These are phyloP conservation scores for Mus spretus DNA, from an alignment of 2,797 vertebrate species.

Conservation along the genomic window DNA sequence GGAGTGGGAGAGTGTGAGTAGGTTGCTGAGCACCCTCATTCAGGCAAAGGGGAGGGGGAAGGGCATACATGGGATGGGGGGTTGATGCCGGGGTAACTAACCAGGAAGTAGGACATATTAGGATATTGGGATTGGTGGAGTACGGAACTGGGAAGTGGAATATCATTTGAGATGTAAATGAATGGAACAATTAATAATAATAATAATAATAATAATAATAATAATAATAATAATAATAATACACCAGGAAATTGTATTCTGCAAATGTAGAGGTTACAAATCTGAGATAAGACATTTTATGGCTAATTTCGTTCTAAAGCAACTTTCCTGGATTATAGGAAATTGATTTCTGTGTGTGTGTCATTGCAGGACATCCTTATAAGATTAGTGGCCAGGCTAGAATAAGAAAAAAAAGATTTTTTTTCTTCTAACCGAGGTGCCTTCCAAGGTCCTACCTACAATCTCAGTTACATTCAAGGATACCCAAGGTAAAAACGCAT, in stretches of 20 bases:
- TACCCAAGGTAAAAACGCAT: not conserved
- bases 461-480: not conserved
- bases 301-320: not conserved
- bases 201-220: no score
- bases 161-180: no score
- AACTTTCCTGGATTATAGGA: accelerated
- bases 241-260: not conserved
- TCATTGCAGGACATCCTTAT: not conserved
- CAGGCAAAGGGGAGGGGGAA: no score
- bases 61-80: no score
- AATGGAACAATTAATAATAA: no score
- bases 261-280: accelerated
- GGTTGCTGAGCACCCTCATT: no score
- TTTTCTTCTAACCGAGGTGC: not conserved
- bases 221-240: no score
- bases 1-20: no score
- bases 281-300: not conserved
- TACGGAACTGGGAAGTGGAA: no score
- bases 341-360: accelerated
- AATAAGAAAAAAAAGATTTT: not conserved
- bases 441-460: not conserved
- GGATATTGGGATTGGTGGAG: no score
- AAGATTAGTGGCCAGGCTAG: not conserved
- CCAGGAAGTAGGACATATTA: no score
- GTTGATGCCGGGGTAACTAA: no score